Evolutionary conservation across 1,140 invertebrate species (phyloP).

Genomic region (Penaeus vannamei): DNA sequence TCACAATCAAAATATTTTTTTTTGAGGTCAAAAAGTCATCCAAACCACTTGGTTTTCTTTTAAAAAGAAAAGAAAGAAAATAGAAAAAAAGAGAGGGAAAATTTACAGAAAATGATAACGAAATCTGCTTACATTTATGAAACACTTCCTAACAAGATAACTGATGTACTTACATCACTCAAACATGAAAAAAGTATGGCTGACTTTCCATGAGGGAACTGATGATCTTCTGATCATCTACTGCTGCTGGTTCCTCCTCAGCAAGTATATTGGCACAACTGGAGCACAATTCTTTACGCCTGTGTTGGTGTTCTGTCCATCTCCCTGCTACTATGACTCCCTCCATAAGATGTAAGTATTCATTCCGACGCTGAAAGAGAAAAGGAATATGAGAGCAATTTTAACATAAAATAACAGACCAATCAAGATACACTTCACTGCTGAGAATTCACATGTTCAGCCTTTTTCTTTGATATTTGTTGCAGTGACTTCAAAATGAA

Average conservation of each 20-base stretch:
- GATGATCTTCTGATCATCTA: constrained; percentile 42
- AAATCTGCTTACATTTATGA: background rate
- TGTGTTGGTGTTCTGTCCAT: constrained; percentile 58
- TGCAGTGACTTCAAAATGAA: background rate
- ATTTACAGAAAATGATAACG: no score
- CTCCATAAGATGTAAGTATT: constrained; percentile 51
- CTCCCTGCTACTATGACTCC: constrained; percentile 48
- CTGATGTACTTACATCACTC: no score
- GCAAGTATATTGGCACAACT: constrained; percentile 46
- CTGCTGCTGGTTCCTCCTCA: constrained; percentile 49
- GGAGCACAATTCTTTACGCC: constrained; percentile 17
- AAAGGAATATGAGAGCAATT: background rate
- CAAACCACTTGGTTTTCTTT: no score
- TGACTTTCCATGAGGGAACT: constrained; percentile 17
- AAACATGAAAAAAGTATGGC: constrained; percentile 12
- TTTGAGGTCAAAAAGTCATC: no score
- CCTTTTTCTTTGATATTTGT: background rate
- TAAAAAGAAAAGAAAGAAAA: no score
- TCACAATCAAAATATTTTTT: no score
- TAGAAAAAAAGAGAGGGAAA: no score
- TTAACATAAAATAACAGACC: background rate
- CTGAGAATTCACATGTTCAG: background rate
- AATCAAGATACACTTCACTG: background rate
- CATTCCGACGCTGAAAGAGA: constrained; percentile 36
- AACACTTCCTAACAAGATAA: background rate